Conservation (phyloP, 2,113 vertebrate species). For the Eudorcas thomsonii region DNA sequence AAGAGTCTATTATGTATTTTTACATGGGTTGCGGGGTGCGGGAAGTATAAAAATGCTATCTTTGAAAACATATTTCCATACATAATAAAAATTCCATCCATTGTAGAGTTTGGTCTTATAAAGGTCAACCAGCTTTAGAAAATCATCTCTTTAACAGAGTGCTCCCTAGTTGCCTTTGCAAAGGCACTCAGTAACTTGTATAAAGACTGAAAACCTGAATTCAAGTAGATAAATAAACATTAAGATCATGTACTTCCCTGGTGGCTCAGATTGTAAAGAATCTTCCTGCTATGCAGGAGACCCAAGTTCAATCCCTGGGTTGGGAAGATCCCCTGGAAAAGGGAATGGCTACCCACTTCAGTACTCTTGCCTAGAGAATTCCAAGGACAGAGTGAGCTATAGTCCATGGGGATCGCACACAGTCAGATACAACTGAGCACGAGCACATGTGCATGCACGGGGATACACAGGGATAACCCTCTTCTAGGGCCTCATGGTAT, state of each 20-base stretch:
- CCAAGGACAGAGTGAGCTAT: neutral
- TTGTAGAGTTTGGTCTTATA: neutral
- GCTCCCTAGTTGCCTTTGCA: neutral
- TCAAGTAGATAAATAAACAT: neutral
- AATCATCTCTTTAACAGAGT: neutral
- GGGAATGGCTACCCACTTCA: neutral
- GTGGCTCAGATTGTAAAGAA: neutral
- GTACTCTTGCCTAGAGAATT: neutral
- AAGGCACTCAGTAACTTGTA: neutral
- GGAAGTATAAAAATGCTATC: neutral
- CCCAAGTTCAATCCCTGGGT: neutral
- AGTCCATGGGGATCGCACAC: neutral
- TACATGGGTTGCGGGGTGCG: too few relatives aligned
- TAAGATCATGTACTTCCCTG: neutral
- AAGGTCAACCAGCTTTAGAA: neutral
- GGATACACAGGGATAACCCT: neutral
- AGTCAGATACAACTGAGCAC: neutral
- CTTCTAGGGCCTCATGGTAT: neutral
- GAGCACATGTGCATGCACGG: fast-evolving
- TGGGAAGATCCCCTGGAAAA: neutral
- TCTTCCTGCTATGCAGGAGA: neutral
- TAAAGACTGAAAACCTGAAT: neutral
- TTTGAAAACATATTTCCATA: neutral
- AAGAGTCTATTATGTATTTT: neutral
- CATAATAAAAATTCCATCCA: neutral